phyloP scores from a whole-genome alignment of 2,888 invertebrate species.

The Dryadula phaetusa region DNA sequence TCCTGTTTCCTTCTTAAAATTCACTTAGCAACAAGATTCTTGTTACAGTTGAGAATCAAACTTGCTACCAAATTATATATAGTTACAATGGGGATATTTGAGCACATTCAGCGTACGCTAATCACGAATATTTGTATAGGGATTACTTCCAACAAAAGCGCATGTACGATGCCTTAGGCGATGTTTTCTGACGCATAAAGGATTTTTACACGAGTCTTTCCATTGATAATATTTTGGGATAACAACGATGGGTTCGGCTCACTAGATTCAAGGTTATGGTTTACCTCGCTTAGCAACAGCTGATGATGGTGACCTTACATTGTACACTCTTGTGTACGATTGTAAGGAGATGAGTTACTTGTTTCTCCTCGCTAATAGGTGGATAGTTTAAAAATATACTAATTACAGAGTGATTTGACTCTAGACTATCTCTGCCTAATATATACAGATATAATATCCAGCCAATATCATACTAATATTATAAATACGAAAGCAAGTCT shows the following conservation, averaged over 20 bases:
- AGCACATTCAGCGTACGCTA: constrained; percentile 1
- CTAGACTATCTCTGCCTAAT: no score
- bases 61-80: not conserved
- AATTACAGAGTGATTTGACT: no score
- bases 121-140: constrained; percentile 5
- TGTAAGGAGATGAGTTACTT: no score
- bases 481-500: no score
- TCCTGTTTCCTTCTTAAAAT: not conserved
- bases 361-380: no score
- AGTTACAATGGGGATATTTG: not conserved
- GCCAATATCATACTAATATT: no score
- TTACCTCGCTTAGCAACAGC: not conserved
- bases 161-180: constrained; percentile 44
- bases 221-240: constrained; percentile 47
- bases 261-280: not conserved
- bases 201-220: constrained; percentile 46
- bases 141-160: constrained; percentile 8
- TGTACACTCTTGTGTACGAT: no score
- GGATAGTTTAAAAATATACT: no score
- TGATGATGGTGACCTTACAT: no score
- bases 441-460: no score
- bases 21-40: not conserved
- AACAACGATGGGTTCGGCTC: constrained; percentile 30
- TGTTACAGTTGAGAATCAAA: not conserved
- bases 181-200: constrained; percentile 42